Conservation (phyloP, 2,888 invertebrate genomes). For the Troilus luridus region DNA sequence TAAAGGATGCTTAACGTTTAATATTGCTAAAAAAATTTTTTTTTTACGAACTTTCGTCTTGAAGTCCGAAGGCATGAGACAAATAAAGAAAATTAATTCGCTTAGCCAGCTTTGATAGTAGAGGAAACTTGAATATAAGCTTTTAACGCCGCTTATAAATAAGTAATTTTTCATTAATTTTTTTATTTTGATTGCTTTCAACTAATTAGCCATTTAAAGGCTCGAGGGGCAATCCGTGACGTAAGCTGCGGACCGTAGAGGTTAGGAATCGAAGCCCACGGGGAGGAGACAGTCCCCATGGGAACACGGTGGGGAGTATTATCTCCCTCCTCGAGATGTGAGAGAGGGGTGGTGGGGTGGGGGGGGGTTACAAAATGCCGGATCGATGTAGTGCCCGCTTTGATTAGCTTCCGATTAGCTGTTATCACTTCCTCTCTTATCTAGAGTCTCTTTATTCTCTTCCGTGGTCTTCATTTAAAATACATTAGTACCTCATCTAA, state of each 20-base stretch:
- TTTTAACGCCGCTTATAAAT: not conserved
- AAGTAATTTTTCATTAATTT: not conserved
- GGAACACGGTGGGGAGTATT: conserved; percentile 51
- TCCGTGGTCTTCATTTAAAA: not conserved
- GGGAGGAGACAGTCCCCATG: conserved; percentile 55
- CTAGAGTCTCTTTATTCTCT: conserved; percentile 32
- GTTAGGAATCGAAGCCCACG: conserved; percentile 57
- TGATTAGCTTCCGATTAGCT: conserved; percentile 46
- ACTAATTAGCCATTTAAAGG: not conserved
- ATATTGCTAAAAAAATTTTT: no score
- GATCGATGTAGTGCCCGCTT: conserved; percentile 41
- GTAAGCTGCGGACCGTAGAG: conserved; percentile 32
- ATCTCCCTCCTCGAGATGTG: conserved; percentile 18
- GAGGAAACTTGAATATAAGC: no score
- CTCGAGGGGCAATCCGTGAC: not conserved
- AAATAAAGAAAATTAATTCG: no score
- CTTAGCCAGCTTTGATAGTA: no score
- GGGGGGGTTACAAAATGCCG: conserved; percentile 35
- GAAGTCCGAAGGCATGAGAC: no score
- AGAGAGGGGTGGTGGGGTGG: not conserved
- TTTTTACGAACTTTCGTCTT: no score
- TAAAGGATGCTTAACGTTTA: no score
- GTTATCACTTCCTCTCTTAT: conserved; percentile 50
- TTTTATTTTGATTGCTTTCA: not conserved
- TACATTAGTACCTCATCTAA: conserved; percentile 27